Conservation (phyloP, 1,140 invertebrate species). For the Macrobrachium nipponense region DNA sequence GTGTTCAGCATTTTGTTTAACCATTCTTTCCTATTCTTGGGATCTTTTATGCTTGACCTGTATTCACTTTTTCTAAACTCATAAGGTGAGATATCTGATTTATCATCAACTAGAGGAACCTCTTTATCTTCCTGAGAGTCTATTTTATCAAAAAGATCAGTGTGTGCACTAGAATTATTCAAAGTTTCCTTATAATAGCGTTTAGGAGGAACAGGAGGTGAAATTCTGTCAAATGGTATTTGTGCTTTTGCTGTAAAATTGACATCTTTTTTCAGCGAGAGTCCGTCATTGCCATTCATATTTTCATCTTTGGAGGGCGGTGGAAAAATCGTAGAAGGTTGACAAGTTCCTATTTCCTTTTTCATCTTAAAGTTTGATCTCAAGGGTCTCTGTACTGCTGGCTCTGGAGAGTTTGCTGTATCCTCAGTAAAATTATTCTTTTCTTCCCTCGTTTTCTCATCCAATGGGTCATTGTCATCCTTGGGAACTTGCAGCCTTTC, state of each 20-base stretch:
- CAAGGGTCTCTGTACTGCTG: too few species aligned
- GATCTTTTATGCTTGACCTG: conserved; percentile 48
- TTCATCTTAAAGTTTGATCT: too few species aligned
- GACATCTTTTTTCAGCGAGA: not conserved
- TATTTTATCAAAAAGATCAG: not conserved
- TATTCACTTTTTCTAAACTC: conserved; percentile 14
- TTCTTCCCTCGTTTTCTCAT: too few species aligned
- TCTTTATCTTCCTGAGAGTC: not conserved
- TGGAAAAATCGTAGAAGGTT: too few species aligned
- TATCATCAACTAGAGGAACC: too few species aligned
- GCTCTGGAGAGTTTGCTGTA: too few species aligned
- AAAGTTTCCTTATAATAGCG: not conserved
- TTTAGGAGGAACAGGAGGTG: conserved; percentile 24
- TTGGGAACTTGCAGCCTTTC: too few species aligned
- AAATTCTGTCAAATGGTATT: not conserved
- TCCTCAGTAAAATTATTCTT: too few species aligned
- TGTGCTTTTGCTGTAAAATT: not conserved
- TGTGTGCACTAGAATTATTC: not conserved
- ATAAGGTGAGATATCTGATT: not conserved
- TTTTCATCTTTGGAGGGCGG: too few species aligned
- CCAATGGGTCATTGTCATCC: too few species aligned
- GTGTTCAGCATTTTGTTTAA: conserved; percentile 50
- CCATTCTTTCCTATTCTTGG: conserved; percentile 49
- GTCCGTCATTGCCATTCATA: too few species aligned
- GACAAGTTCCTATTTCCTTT: too few species aligned